Evolutionary conservation across 2,797 vertebrate species (phyloP).

Genomic region (Gouania willdenowi): DNA sequence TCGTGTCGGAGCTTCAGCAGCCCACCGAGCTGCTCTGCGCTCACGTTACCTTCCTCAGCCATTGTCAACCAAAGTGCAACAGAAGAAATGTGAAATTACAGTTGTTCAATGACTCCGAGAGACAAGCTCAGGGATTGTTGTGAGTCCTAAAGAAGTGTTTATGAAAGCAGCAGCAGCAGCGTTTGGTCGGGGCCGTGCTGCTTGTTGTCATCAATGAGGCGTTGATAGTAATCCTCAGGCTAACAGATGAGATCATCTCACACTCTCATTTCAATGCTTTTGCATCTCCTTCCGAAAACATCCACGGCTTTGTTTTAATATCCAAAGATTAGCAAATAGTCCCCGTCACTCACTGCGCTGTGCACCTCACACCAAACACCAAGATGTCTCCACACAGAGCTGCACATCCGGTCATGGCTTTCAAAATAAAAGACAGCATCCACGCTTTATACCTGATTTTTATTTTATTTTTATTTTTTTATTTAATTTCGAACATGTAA

Average conservation of each 20-base stretch:
- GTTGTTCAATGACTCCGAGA: constrained; percentile 30
- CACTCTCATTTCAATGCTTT: constrained; percentile 79
- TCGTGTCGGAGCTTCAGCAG: constrained; percentile 83
- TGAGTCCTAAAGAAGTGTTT: constrained; percentile 97
- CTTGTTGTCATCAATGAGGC: constrained; percentile 79
- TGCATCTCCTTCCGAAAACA: constrained; percentile 55
- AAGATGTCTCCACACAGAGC: fast-evolving
- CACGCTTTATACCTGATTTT: not conserved
- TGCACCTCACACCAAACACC: constrained; percentile 4
- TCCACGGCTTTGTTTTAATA: constrained; percentile 32
- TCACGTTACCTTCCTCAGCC: constrained; percentile 52
- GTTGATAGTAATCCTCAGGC: constrained; percentile 68
- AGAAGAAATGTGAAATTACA: constrained; percentile 6
- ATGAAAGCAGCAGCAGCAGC: constrained; percentile 83
- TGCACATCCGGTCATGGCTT: not conserved
- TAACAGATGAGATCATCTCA: constrained; percentile 84
- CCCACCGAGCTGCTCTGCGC: constrained; percentile 42
- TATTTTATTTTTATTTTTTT: too few relatives aligned
- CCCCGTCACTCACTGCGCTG: constrained; percentile 62
- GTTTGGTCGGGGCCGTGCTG: constrained; percentile 71
- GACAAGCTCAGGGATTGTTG: constrained; percentile 77
- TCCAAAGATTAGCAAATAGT: constrained; percentile 35
- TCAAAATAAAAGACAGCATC: constrained; percentile 24
- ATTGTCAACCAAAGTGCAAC: constrained; percentile 56
- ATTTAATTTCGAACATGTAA: too few relatives aligned